A percentile compares a stretch with the other conserved stretches of the same genome.
Conservation (phyloP, 2,888 invertebrate species). For the Lacanobia oleracea region DNA sequence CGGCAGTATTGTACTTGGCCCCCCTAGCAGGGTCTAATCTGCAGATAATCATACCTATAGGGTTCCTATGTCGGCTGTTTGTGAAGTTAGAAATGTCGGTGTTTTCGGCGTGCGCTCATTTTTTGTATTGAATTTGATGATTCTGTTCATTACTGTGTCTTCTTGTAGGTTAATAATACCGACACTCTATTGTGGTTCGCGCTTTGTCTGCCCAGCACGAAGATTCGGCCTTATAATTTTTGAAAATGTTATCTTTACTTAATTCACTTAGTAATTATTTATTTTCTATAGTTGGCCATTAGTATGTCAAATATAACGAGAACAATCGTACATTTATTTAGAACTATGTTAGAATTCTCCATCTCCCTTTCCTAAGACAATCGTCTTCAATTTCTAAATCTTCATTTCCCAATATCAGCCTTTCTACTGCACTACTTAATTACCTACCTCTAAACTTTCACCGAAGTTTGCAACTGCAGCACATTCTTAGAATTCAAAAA, state of each 20-base stretch:
- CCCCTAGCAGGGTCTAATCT: constrained; percentile 85
- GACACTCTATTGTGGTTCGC: background rate
- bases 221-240: background rate
- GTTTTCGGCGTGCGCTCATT: constrained; percentile 45
- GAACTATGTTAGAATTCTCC: background rate
- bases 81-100: constrained; percentile 77
- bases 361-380: background rate
- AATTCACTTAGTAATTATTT: background rate
- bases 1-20: constrained; percentile 81
- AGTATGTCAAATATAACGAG: background rate
- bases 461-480: background rate
- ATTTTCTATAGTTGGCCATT: background rate
- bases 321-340: background rate
- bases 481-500: constrained; percentile 44
- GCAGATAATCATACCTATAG: constrained; percentile 87
- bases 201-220: background rate
- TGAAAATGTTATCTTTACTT: background rate
- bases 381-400: background rate
- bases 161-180: background rate
- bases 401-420: background rate
- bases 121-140: constrained; percentile 13
- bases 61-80: constrained; percentile 77
- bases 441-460: background rate
- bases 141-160: rapidly evolving
- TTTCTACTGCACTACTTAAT: background rate